Conservation (phyloP, 2,113 vertebrate species). For the Oryzias curvinotus region DNA sequence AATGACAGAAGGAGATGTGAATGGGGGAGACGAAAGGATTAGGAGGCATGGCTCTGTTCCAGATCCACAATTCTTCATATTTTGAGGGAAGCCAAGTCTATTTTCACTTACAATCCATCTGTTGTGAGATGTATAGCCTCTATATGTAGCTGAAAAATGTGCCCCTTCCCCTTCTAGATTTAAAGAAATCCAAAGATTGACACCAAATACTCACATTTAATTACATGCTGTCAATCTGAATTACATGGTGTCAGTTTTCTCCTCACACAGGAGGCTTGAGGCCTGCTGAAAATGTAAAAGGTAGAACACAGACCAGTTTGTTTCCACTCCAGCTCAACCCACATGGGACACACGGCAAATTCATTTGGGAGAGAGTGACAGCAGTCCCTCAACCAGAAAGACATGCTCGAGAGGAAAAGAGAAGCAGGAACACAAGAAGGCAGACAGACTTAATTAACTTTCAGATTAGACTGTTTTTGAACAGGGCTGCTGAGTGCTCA, state of each 20-base stretch:
- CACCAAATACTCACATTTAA: conserved; percentile 62
- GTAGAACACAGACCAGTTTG: conserved; percentile 43
- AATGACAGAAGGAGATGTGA: conserved; percentile 54
- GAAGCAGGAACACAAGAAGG: conserved; percentile 47
- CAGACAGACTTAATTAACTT: conserved; percentile 71
- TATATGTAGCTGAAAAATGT: conserved; percentile 45
- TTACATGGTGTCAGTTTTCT: conserved; percentile 56
- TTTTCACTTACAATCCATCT: conserved; percentile 72
- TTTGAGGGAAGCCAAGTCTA: conserved; percentile 67
- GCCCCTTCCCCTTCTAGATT: not conserved
- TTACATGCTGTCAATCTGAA: conserved; percentile 63
- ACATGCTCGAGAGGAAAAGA: conserved; percentile 58
- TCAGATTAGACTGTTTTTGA: conserved; percentile 65
- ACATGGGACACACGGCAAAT: conserved; percentile 34
- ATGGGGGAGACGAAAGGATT: conserved; percentile 54
- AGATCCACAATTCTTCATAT: conserved; percentile 60
- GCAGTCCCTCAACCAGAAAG: conserved; percentile 61
- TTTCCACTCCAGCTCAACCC: conserved; percentile 42
- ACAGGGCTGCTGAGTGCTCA: conserved; percentile 36
- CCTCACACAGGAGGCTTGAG: conserved; percentile 27
- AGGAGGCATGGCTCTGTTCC: conserved; percentile 52
- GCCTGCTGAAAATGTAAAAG: conserved; percentile 44
- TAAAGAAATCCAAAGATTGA: conserved; percentile 33
- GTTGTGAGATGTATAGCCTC: conserved; percentile 54
- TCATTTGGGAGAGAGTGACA: conserved; percentile 61